A percentile compares a stretch with the other conserved stretches of the same genome.
Evolutionary conservation across 1,140 invertebrate species (phyloP).

Genomic region (Dendroctonus ponderosae): DNA sequence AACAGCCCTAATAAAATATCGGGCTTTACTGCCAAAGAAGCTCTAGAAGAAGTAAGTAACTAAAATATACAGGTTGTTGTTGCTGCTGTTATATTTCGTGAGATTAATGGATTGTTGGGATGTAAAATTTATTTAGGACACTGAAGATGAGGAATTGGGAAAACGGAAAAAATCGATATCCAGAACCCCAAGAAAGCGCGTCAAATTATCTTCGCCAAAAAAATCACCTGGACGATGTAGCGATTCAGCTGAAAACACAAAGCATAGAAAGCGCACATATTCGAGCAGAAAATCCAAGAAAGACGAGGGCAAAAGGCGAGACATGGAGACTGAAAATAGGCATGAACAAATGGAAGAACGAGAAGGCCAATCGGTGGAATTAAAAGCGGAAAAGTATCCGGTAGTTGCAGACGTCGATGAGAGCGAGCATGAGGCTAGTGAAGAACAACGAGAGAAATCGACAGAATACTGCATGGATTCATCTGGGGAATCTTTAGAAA

Average conservation of each 20-base stretch:
- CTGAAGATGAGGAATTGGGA: slow-evolving; percentile 42
- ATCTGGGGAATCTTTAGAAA: slow-evolving; percentile 29
- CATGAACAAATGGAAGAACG: neutral
- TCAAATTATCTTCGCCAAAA: slow-evolving; percentile 24
- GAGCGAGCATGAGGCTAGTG: slow-evolving; percentile 12
- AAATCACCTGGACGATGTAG: slow-evolving; percentile 15
- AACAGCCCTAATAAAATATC: slow-evolving; percentile 40
- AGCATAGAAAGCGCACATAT: slow-evolving; percentile 29
- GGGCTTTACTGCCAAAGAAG: slow-evolving; percentile 43
- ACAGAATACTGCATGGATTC: slow-evolving; percentile 31
- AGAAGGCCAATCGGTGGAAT: neutral
- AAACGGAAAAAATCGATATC: slow-evolving; percentile 32
- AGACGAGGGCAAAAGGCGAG: slow-evolving; percentile 17
- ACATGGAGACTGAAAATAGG: slow-evolving; percentile 14
- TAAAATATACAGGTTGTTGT: neutral
- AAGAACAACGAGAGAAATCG: slow-evolving; percentile 12
- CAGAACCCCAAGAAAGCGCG: slow-evolving; percentile 24
- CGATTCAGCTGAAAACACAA: slow-evolving; percentile 2
- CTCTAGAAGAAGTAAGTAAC: slow-evolving; percentile 41
- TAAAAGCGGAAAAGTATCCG: slow-evolving; percentile 11
- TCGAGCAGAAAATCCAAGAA: slow-evolving; percentile 21
- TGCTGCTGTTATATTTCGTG: neutral
- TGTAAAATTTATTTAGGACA: slow-evolving; percentile 38
- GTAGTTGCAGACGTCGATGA: slow-evolving; percentile 17
- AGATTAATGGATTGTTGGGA: slow-evolving; percentile 7